phyloP scores from a whole-genome alignment of 2,888 invertebrate genomes.

The Rhaphigaster nebulosa region DNA sequence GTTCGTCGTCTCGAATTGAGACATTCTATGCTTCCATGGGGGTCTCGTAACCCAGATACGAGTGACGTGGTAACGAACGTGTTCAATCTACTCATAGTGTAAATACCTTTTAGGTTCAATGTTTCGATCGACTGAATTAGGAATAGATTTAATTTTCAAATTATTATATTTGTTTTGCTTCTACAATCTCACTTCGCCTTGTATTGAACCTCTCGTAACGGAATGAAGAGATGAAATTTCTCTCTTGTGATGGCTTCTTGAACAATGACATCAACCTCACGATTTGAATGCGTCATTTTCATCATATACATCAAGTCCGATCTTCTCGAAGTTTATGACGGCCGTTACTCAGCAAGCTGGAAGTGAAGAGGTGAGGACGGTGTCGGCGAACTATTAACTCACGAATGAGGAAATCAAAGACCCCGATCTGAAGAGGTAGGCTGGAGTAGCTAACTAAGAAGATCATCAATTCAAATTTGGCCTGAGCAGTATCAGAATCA shows the following conservation, averaged over 20 bases:
- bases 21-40: too few relatives aligned
- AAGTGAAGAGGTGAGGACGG: constrained; percentile 24
- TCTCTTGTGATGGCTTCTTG: not conserved
- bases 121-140: too few relatives aligned
- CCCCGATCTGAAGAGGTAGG: constrained; percentile 33
- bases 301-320: not conserved
- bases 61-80: too few relatives aligned
- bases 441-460: constrained; percentile 24
- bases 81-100: too few relatives aligned
- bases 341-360: constrained; percentile 4
- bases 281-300: not conserved
- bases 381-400: constrained; percentile 33
- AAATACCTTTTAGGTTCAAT: too few relatives aligned
- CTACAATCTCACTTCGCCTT: not conserved
- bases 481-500: constrained; percentile 43
- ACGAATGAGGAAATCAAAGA: constrained; percentile 3
- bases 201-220: not conserved
- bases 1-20: too few relatives aligned
- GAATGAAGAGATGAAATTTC: not conserved
- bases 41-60: too few relatives aligned
- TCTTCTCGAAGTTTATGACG: not conserved
- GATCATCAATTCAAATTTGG: constrained; percentile 48
- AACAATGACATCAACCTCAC: not conserved
- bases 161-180: not conserved
- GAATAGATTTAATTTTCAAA: too few relatives aligned